These are phyloP conservation scores for Cancer borealis DNA, from an alignment of 2,888 invertebrate genomes.

Conservation along the genomic window DNA sequence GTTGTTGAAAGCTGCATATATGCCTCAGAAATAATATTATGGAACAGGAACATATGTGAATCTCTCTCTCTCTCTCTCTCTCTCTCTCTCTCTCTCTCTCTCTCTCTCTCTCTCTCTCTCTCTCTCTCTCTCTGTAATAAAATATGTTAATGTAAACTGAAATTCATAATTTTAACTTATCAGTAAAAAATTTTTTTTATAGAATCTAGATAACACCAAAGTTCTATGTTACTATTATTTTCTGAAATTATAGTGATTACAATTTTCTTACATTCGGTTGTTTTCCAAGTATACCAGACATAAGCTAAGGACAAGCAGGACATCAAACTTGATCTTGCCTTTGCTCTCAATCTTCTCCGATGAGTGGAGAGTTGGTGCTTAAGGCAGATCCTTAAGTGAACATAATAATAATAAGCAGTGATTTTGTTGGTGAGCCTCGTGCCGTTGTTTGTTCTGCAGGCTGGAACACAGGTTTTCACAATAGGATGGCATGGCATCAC, in stretches of 20 bases:
- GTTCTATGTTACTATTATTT: neutral
- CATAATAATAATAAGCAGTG: neutral
- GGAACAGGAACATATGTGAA: neutral
- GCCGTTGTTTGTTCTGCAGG: neutral
- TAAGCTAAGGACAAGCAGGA: neutral
- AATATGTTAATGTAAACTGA: neutral
- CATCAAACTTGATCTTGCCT: neutral
- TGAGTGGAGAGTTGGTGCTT: neutral
- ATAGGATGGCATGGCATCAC: neutral
- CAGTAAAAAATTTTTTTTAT: neutral
- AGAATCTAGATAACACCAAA: neutral
- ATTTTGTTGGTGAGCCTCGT: neutral
- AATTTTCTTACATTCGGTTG: neutral
- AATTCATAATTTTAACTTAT: neutral
- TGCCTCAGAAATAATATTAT: neutral
- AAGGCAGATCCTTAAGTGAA: neutral
- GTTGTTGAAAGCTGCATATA: neutral
- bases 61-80: constrained; percentile 14
- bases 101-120: constrained; percentile 44
- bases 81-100: constrained; percentile 35
- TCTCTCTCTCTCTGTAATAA: constrained; percentile 5
- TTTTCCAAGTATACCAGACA: constrained; percentile 1
- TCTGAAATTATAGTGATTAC: neutral
- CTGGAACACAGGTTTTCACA: neutral
- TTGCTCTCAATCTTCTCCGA: neutral